phyloP scores from a whole-genome alignment of 2,113 vertebrate genomes.

The Haemorhous mexicanus region DNA sequence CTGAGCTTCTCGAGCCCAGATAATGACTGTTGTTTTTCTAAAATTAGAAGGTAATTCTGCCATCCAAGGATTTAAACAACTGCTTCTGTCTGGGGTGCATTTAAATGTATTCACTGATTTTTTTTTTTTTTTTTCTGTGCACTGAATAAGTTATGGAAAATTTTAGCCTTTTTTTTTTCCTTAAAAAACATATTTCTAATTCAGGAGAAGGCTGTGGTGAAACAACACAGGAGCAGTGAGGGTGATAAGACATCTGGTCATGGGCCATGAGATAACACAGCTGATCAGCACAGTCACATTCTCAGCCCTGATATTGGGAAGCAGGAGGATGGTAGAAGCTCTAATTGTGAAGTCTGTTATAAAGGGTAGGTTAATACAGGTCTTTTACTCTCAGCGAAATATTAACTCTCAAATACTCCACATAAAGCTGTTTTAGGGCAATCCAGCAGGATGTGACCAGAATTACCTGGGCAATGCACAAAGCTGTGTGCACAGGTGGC shows the following conservation, averaged over 20 bases:
- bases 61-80: background rate
- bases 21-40: constrained; percentile 19
- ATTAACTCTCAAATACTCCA: background rate
- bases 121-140: background rate
- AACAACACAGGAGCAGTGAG: background rate
- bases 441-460: background rate
- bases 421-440: background rate
- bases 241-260: background rate
- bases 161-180: background rate
- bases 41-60: constrained; percentile 16
- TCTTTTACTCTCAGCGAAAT: background rate
- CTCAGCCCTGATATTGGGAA: background rate
- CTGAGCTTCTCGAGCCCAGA: background rate
- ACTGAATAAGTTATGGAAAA: background rate
- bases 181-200: background rate
- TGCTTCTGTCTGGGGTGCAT: background rate
- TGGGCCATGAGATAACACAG: background rate
- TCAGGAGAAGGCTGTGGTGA: background rate
- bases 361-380: background rate
- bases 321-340: background rate
- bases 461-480: background rate
- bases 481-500: background rate
- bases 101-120: background rate
- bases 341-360: background rate
- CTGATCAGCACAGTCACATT: background rate